phyloP scores from a whole-genome alignment of 2,113 vertebrate genomes.

The Gnathonemus longibarbis region DNA sequence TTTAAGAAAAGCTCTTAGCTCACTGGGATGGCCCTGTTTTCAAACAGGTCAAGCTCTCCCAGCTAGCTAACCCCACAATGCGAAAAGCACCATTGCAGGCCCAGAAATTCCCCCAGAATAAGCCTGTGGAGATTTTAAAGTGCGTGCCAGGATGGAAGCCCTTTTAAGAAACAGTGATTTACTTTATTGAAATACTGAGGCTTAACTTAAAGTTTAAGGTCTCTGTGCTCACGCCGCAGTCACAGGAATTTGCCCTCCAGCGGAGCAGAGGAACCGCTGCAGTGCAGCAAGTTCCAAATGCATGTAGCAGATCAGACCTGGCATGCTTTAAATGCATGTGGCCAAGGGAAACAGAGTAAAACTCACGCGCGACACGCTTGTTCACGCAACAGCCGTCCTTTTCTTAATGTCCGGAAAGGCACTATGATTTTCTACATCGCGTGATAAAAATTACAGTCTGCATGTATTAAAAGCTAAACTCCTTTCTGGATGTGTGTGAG shows the following conservation, averaged over 20 bases:
- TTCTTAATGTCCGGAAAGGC: constrained; percentile 34
- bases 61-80: background rate
- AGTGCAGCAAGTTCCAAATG: constrained; percentile 42
- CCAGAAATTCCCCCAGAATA: background rate
- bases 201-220: constrained; percentile 41
- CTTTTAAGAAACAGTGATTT: constrained; percentile 41
- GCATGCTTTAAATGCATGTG: constrained; percentile 42
- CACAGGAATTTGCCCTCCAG: constrained; percentile 45
- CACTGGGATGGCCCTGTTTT: background rate
- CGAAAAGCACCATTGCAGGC: background rate
- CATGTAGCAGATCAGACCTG: constrained; percentile 46
- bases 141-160: constrained; percentile 34
- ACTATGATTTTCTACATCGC: background rate
- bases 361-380: constrained; percentile 20
- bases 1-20: background rate
- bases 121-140: constrained; percentile 16
- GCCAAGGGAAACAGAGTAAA: constrained; percentile 39
- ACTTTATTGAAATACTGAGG: constrained; percentile 39
- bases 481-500: background rate
- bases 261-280: constrained; percentile 40
- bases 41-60: background rate
- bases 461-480: background rate
- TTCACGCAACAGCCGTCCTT: constrained; percentile 15
- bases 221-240: constrained; percentile 47
- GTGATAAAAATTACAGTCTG: background rate